These are phyloP conservation scores for Argyresthia albistria DNA, from an alignment of 2,888 invertebrate species.

Conservation along the genomic window DNA sequence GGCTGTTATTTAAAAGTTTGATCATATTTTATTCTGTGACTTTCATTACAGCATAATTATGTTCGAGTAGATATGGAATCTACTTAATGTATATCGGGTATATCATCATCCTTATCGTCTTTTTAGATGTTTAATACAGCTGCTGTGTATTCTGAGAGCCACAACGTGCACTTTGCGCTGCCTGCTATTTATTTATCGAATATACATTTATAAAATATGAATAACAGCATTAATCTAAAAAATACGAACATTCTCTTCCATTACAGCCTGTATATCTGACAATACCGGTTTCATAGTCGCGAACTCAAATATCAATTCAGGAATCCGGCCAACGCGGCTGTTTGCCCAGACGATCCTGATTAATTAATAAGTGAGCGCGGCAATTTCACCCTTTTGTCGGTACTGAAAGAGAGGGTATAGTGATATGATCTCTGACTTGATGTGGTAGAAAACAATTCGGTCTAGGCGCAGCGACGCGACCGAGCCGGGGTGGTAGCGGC, in stretches of 20 bases:
- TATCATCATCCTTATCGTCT: too few relatives aligned
- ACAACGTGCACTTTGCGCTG: too few relatives aligned
- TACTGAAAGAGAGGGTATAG: not conserved
- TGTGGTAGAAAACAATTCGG: not conserved
- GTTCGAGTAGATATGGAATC: too few relatives aligned
- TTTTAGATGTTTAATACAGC: too few relatives aligned
- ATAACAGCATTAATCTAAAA: not conserved
- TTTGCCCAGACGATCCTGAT: slow-evolving; percentile 46
- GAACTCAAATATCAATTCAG: slow-evolving; percentile 18
- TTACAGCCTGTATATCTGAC: not conserved
- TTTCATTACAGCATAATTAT: too few relatives aligned
- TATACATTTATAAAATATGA: not conserved
- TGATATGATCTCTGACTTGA: not conserved
- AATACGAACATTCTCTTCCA: not conserved
- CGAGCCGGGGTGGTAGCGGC: too few relatives aligned
- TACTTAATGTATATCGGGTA: not conserved
- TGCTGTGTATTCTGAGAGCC: too few relatives aligned
- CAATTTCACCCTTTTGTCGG: slow-evolving; percentile 25
- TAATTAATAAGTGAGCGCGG: slow-evolving; percentile 42
- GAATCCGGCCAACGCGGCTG: slow-evolving; percentile 14
- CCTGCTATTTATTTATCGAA: too few relatives aligned
- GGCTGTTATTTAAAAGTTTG: too few relatives aligned
- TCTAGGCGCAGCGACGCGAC: too few relatives aligned
- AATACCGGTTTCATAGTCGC: slow-evolving; percentile 9
- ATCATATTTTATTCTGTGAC: not conserved